These are phyloP conservation scores for Spodoptera litura DNA, from an alignment of 1,140 invertebrate genomes.

Conservation along the genomic window DNA sequence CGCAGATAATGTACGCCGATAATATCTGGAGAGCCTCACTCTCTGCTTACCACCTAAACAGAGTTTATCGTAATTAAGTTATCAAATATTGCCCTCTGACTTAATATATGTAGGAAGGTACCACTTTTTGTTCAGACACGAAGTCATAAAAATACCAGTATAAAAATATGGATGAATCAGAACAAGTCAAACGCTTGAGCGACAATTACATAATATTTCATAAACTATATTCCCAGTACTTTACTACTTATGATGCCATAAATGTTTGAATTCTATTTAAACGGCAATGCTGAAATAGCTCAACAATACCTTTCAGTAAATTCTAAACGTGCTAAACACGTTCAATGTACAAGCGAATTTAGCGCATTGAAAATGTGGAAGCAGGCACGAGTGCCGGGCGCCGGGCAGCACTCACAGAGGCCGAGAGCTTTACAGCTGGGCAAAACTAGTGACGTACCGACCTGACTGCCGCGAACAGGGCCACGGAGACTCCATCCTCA, in stretches of 20 bases:
- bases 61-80: background rate
- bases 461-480: constrained; percentile 46
- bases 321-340: constrained; percentile 35
- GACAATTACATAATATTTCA: no score
- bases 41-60: background rate
- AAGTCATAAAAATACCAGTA: no score
- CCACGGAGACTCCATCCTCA: constrained; percentile 39
- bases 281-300: no score
- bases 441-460: constrained; percentile 58
- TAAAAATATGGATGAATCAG: no score
- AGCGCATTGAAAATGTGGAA: constrained; percentile 41
- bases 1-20: constrained; percentile 19
- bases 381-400: constrained; percentile 16
- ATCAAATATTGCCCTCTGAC: no score
- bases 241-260: no score
- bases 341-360: constrained; percentile 34
- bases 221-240: no score
- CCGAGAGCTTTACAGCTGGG: constrained; percentile 45
- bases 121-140: no score
- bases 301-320: background rate
- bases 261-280: no score
- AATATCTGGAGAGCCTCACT: background rate
- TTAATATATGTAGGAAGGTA: no score
- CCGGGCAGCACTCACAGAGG: constrained; percentile 33
- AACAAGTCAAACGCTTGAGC: no score